Evolutionary conservation across 2,797 vertebrate species (phyloP).

Genomic region (Podarcis siculus): DNA sequence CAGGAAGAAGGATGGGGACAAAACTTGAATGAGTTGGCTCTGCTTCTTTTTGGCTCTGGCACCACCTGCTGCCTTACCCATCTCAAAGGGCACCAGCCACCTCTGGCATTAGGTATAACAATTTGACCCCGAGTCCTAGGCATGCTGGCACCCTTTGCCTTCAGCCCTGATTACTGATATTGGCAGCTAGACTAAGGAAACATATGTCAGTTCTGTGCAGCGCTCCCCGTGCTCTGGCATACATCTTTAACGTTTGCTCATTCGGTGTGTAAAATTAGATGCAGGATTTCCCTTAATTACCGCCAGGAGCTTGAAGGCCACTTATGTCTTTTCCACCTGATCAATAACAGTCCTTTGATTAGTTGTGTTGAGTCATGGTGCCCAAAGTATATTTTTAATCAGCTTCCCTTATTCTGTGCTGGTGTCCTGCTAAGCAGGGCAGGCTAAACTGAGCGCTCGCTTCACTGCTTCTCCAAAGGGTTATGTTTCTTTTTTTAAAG

Average conservation of each 20-base stretch:
- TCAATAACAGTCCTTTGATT: constrained; percentile 29
- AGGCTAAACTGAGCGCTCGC: background rate
- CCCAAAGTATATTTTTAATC: constrained; percentile 27
- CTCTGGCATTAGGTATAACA: too few relatives aligned
- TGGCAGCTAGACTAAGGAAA: too few relatives aligned
- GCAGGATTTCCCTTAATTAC: constrained; percentile 18
- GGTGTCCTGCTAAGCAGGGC: background rate
- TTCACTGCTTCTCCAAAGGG: background rate
- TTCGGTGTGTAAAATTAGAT: background rate
- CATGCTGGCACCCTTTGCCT: too few relatives aligned
- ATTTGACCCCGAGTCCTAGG: too few relatives aligned
- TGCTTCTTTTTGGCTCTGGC: too few relatives aligned
- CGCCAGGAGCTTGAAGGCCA: constrained; percentile 21
- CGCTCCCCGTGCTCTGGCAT: too few relatives aligned
- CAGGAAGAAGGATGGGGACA: too few relatives aligned
- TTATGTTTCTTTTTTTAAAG: constrained; percentile 6
- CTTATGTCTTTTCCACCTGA: background rate
- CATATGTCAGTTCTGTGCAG: too few relatives aligned
- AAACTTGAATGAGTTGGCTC: too few relatives aligned
- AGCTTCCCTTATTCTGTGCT: constrained; percentile 2
- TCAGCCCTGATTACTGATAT: too few relatives aligned
- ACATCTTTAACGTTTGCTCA: background rate
- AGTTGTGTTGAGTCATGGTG: background rate
- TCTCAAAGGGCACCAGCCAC: too few relatives aligned
- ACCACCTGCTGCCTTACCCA: too few relatives aligned